Conservation (phyloP, 1,140 invertebrate species). For the Drosophila santomea region DNA sequence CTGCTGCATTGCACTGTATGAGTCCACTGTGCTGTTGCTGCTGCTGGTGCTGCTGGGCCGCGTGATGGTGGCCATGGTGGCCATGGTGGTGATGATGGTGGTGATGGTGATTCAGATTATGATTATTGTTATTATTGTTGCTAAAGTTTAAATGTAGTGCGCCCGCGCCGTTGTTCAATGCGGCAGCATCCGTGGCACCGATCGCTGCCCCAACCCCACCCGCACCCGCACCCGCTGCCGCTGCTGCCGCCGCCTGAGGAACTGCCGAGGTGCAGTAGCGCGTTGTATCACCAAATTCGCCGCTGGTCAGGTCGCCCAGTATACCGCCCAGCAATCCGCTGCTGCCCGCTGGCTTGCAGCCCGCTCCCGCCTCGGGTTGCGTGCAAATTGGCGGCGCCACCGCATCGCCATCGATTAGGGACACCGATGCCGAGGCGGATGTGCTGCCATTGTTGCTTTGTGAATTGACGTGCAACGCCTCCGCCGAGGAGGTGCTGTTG, state of each 20-base stretch:
- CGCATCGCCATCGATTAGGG: constrained; percentile 79
- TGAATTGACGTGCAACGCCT: constrained; percentile 71
- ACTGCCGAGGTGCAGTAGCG: constrained; percentile 82
- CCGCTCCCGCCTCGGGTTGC: constrained; percentile 74
- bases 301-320: constrained; percentile 78
- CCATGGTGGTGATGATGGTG: constrained; percentile 59
- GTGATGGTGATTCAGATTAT: constrained; percentile 74
- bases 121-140: constrained; percentile 82
- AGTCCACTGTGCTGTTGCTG: constrained; percentile 69
- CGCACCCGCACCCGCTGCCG: background rate
- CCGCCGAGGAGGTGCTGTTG: constrained; percentile 59
- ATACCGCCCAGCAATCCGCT: constrained; percentile 77
- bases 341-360: constrained; percentile 69
- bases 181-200: constrained; percentile 15
- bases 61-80: constrained; percentile 42
- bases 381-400: constrained; percentile 79
- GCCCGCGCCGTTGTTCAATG: constrained; percentile 67
- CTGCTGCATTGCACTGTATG: constrained; percentile 78
- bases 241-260: constrained; percentile 41
- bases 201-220: constrained; percentile 2
- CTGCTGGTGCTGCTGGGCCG: constrained; percentile 35
- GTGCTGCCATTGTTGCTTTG: constrained; percentile 62
- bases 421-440: constrained; percentile 45
- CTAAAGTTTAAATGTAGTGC: constrained; percentile 82
- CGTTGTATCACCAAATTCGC: constrained; percentile 83